Evolutionary conservation across 2,113 vertebrate genomes (phyloP), one percentile per base, ranked within the genome.

Genomic region (Fregetta grallaria): DNA sequence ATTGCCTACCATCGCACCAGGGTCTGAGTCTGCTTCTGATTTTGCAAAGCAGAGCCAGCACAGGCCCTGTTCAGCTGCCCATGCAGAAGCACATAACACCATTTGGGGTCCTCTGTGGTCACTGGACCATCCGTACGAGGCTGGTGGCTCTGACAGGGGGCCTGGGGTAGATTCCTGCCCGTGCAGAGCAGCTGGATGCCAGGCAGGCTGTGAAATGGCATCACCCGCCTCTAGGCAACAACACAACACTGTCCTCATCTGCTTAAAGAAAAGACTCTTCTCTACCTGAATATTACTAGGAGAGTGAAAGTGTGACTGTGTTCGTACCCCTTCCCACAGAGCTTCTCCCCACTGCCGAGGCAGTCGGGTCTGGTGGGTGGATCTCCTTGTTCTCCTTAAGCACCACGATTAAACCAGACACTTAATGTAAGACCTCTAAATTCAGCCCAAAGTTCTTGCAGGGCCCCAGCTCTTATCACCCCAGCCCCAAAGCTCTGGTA

Each of bases 11-110:
- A 44, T 44, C 49, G n/a, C 45, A 11, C 36, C 16, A 19, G 14
- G 22, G 20, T 45, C 36, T 34, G n/a, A 30, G 11, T 40, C 84
- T 67, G 49, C 40, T 55, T 42, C 72, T 82, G 40, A 21, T 65
- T 86, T 88, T 73, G 21, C 67, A 52, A 53, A 86, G 50, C 50
- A 49, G 27, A 86, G 63, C 18, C 27, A 45, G 15, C 40, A 22
- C 0, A 0, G 16, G 4, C 15, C 36, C 38, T 1, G 0, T 74
- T 61, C n/a, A 29, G 29, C 50, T 77, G 67, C 17, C 38, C 15
- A 4, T 27, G 36, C 25, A 73, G 58, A 62, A 59, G 38, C 49
- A 86, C 2, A 2, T 10, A 74, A 26, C 72, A 88, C 11, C 9
- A 27, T 0, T 53, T 63, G 73, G 38, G 55, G 17, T 71, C 8